Evolutionary conservation across 2,888 invertebrate species (phyloP).

Genomic region (Stramonita haemastoma): DNA sequence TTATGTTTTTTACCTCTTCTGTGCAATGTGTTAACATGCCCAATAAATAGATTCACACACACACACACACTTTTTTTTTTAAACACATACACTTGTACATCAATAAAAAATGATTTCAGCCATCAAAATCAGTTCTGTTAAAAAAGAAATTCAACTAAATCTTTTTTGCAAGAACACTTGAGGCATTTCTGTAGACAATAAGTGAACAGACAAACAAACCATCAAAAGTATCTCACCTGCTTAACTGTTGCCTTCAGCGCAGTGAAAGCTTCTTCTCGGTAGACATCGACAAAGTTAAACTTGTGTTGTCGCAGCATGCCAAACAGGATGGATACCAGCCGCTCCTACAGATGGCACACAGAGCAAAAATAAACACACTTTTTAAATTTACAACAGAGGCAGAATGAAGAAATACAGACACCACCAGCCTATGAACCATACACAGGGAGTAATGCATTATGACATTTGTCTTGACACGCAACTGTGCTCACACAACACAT

Average conservation of each 20-base stretch:
- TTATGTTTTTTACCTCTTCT: too few species aligned
- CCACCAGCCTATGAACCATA: background rate
- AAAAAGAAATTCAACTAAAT: too few species aligned
- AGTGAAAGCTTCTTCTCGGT: slow-evolving; percentile 89
- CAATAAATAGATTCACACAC: too few species aligned
- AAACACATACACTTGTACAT: too few species aligned
- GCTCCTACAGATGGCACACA: slow-evolving; percentile 83
- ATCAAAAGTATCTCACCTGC: slow-evolving; percentile 80
- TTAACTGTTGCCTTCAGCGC: slow-evolving; percentile 92
- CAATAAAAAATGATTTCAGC: too few species aligned
- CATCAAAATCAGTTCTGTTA: too few species aligned
- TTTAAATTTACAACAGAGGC: background rate
- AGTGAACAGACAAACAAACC: too few species aligned
- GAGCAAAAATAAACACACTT: background rate
- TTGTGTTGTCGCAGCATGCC: slow-evolving; percentile 91
- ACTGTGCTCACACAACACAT: too few species aligned
- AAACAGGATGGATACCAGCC: slow-evolving; percentile 90
- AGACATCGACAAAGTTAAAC: slow-evolving; percentile 88
- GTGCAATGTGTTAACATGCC: too few species aligned
- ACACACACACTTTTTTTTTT: too few species aligned
- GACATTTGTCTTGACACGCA: background rate
- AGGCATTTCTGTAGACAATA: too few species aligned
- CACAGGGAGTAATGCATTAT: background rate
- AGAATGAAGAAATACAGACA: background rate
- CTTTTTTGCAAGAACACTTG: too few species aligned